phyloP scores from a whole-genome alignment of 2,113 vertebrate genomes.

The Gambusia holbrooki region DNA sequence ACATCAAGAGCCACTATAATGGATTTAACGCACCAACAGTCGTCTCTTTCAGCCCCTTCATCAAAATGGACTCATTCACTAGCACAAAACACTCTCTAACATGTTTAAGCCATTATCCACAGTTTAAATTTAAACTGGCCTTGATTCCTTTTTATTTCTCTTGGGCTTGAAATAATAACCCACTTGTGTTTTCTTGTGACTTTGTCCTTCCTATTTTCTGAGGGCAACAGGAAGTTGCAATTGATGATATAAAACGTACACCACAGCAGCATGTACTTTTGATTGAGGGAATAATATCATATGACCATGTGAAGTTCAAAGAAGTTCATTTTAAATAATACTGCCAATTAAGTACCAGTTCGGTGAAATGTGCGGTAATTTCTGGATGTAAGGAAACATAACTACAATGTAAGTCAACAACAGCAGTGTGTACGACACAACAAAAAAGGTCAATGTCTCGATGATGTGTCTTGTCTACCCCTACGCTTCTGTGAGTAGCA shows the following conservation, averaged over 20 bases:
- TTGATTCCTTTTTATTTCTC: not conserved
- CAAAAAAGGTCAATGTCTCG: no score
- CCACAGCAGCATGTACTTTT: no score
- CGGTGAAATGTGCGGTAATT: no score
- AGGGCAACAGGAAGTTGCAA: not conserved
- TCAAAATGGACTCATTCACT: not conserved
- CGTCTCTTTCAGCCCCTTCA: not conserved
- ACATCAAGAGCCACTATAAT: not conserved
- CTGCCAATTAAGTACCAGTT: no score
- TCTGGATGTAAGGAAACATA: no score
- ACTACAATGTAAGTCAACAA: no score
- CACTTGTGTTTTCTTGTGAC: not conserved
- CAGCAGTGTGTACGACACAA: no score
- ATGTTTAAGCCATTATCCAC: not conserved
- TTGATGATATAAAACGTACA: not conserved
- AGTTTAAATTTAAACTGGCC: not conserved
- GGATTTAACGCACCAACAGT: conserved; percentile 9
- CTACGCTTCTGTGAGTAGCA: no score
- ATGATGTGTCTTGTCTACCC: no score
- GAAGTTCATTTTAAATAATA: no score
- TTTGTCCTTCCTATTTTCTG: not conserved
- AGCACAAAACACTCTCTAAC: conserved; percentile 5
- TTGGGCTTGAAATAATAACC: not conserved
- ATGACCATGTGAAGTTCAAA: no score
- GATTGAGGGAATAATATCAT: no score